Percentiles rank a stretch among this genome's conserved stretches.
phyloP scores from a whole-genome alignment of 30 jellyfish, hydroid and myxozoan genomes.

The Rhopilema esculentum region DNA sequence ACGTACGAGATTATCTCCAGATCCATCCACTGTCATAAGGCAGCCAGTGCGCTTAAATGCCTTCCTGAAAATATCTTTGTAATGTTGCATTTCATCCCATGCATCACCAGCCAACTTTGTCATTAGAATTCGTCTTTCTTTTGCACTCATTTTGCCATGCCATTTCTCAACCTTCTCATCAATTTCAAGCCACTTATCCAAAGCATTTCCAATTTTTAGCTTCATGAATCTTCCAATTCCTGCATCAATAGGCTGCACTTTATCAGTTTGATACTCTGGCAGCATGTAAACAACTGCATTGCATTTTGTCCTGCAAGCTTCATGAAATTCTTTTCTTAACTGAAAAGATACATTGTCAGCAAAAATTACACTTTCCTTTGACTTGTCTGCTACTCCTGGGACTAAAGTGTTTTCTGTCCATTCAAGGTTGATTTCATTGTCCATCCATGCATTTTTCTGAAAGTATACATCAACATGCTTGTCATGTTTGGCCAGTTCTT shows the following conservation, averaged over 20 bases:
- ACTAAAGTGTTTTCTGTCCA: slow-evolving; percentile 3
- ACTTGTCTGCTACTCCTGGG: slow-evolving; percentile 12
- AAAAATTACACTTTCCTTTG: slow-evolving; percentile 3
- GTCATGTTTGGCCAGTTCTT: too few species aligned
- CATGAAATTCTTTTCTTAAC: slow-evolving; percentile 7
- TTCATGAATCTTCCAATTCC: slow-evolving; percentile 6
- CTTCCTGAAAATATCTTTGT: background rate
- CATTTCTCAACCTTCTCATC: background rate
- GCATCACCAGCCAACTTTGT: slow-evolving; percentile 21
- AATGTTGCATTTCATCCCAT: background rate
- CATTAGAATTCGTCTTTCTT: slow-evolving; percentile 8
- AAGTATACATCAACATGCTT: slow-evolving; percentile 18
- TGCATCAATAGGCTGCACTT: slow-evolving; percentile 26
- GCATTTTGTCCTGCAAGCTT: slow-evolving; percentile 1
- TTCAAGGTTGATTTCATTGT: background rate
- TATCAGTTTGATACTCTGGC: slow-evolving; percentile 27
- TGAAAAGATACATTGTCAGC: slow-evolving; percentile 25
- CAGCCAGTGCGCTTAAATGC: background rate
- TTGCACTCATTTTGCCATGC: slow-evolving; percentile 6
- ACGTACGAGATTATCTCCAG: too few species aligned
- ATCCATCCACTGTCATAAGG: too few species aligned
- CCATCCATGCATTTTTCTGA: slow-evolving; percentile 19
- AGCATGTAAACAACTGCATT: background rate
- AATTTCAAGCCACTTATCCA: slow-evolving; percentile 19
- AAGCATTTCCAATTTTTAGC: slow-evolving; percentile 8